A percentile compares a stretch with the other conserved stretches of the same genome.
Evolutionary conservation across 2,797 vertebrate species (phyloP).

Genomic region (Chelon labrosus): DNA sequence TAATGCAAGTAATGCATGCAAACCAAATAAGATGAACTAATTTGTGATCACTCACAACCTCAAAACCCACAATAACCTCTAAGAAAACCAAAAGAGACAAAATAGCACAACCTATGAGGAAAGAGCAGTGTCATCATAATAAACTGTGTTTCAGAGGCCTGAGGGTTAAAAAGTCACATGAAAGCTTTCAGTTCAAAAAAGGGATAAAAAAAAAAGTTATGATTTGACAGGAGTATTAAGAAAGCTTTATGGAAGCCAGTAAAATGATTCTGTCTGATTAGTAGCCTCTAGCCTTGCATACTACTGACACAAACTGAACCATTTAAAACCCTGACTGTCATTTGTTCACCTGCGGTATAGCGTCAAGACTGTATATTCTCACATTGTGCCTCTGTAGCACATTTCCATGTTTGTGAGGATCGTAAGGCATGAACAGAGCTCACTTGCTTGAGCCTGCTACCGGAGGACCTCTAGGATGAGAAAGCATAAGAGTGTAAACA

Average conservation of each 20-base stretch:
- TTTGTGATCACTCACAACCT: no score
- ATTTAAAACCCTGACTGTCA: background rate
- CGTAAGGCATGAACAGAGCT: background rate
- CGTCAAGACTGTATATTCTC: background rate
- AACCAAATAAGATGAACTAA: no score
- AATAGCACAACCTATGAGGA: background rate
- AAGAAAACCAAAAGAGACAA: background rate
- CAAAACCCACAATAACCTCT: no score
- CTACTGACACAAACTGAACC: constrained; percentile 7
- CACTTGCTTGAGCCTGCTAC: constrained; percentile 48
- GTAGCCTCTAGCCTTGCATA: constrained; percentile 20
- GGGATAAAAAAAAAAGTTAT: background rate
- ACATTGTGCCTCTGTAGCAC: background rate
- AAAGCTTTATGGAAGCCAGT: background rate
- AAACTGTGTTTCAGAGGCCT: no score
- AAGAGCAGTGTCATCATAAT: background rate
- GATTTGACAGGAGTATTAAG: constrained; percentile 5
- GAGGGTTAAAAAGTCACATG: background rate
- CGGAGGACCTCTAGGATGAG: constrained; percentile 8
- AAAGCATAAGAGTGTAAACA: constrained; percentile 18
- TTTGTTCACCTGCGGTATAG: no score
- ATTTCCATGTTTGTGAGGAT: background rate
- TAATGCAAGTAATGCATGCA: no score
- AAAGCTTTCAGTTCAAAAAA: background rate
- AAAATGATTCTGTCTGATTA: constrained; percentile 11